phyloP scores from a whole-genome alignment of 2,113 vertebrate genomes.

The Petrocephalus microphthalmus region DNA sequence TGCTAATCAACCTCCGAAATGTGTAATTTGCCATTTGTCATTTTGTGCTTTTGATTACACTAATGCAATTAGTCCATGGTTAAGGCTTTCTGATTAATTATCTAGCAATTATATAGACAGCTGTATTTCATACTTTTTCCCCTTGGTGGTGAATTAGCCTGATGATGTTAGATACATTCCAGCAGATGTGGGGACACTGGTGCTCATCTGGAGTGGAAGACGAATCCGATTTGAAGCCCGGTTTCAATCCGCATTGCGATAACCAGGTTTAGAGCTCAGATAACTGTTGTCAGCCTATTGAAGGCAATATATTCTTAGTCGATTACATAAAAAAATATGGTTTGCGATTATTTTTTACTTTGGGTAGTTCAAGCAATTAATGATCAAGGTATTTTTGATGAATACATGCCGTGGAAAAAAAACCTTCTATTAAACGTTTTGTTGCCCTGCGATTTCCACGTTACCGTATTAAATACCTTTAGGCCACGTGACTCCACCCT shows the following conservation, averaged over 20 bases:
- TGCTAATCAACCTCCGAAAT: conserved; percentile 36
- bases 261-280: neutral
- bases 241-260: neutral
- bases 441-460: neutral
- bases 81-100: conserved; percentile 39
- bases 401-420: neutral
- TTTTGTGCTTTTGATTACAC: conserved; percentile 37
- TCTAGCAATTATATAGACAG: conserved; percentile 39
- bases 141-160: conserved; percentile 22
- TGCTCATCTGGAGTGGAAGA: neutral
- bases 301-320: neutral
- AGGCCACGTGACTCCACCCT: neutral
- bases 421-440: neutral
- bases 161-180: conserved; percentile 28
- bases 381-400: neutral
- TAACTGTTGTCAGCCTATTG: neutral
- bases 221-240: conserved; percentile 3
- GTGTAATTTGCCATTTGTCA: conserved; percentile 37
- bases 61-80: conserved; percentile 41
- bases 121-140: conserved; percentile 25
- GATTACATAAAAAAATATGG: neutral
- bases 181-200: conserved; percentile 26
- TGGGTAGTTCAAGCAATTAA: neutral
- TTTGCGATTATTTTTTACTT: neutral
- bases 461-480: conserved; percentile 12